A percentile compares a stretch with the other conserved stretches of the same genome.
These are phyloP conservation scores for Ophion ellenae DNA, from an alignment of 2,888 invertebrate species.

Conservation along the genomic window DNA sequence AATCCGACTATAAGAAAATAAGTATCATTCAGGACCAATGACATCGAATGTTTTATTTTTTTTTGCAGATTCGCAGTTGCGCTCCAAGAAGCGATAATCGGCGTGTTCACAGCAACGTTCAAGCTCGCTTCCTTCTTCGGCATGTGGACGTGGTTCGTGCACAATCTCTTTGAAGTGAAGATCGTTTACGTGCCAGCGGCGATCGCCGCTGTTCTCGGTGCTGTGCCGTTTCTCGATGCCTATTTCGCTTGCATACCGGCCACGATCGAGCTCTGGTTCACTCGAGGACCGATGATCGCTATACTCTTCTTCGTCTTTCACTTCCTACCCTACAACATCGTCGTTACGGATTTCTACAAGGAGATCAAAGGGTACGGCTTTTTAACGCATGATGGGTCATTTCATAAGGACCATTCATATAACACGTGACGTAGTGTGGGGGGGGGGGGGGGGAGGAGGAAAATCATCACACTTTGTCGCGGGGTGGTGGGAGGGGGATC, in stretches of 20 bases:
- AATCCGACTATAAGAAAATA: too few relatives aligned
- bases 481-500: too few relatives aligned
- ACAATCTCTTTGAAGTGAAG: conserved; percentile 96
- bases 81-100: conserved; percentile 94
- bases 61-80: conserved; percentile 90
- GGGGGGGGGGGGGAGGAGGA: too few relatives aligned
- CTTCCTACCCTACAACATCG: conserved; percentile 95
- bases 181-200: conserved; percentile 98
- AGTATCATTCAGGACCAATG: too few relatives aligned
- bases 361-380: conserved; percentile 95
- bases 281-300: conserved; percentile 94
- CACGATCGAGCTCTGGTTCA: conserved; percentile 96
- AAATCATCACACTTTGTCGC: too few relatives aligned
- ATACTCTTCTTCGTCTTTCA: conserved; percentile 92
- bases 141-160: conserved; percentile 98
- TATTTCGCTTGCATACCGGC: conserved; percentile 98
- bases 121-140: conserved; percentile 99
- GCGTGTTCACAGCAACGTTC: conserved; percentile 97
- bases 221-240: conserved; percentile 97
- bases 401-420: too few relatives aligned
- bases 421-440: too few relatives aligned
- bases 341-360: conserved; percentile 97
- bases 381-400: neutral
- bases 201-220: conserved; percentile 96
- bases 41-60: too few relatives aligned